Conservation (phyloP, 2,113 vertebrate genomes). For the Nanger granti region DNA sequence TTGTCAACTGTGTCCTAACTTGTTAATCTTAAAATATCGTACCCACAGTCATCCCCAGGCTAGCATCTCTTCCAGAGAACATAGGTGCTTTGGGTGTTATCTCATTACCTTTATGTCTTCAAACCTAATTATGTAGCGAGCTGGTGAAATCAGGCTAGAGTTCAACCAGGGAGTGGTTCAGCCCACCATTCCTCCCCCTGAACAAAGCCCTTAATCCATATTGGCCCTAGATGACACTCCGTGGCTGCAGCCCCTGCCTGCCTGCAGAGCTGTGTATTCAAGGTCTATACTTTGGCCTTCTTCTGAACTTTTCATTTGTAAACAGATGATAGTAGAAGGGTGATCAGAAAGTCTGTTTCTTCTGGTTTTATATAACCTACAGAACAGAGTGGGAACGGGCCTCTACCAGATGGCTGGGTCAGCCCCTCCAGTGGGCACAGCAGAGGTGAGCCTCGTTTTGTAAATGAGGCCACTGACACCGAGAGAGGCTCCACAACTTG, state of each 20-base stretch:
- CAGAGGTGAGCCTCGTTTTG: not conserved
- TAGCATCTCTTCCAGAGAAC: not conserved
- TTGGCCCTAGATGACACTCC: not conserved
- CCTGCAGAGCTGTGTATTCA: not conserved
- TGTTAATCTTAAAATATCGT: not conserved
- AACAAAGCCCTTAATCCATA: not conserved
- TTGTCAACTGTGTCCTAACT: not conserved
- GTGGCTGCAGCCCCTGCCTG: not conserved
- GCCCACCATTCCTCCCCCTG: not conserved
- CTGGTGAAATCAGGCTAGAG: not conserved
- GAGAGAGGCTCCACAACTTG: not conserved
- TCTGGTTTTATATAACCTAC: not conserved
- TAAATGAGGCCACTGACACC: not conserved
- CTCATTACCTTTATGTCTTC: conserved; percentile 3
- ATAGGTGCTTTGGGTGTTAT: not conserved
- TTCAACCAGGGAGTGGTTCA: not conserved
- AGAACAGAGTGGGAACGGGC: not conserved
- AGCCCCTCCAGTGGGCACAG: not conserved
- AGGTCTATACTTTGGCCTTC: not conserved
- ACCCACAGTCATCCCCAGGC: not conserved
- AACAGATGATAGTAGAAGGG: not conserved
- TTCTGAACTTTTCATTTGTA: not conserved
- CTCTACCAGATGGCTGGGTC: not conserved
- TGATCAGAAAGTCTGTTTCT: not conserved
- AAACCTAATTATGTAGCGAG: not conserved